These are phyloP conservation scores for Parasteatoda tepidariorum DNA, from an alignment of 1,140 invertebrate species.

Conservation along the genomic window DNA sequence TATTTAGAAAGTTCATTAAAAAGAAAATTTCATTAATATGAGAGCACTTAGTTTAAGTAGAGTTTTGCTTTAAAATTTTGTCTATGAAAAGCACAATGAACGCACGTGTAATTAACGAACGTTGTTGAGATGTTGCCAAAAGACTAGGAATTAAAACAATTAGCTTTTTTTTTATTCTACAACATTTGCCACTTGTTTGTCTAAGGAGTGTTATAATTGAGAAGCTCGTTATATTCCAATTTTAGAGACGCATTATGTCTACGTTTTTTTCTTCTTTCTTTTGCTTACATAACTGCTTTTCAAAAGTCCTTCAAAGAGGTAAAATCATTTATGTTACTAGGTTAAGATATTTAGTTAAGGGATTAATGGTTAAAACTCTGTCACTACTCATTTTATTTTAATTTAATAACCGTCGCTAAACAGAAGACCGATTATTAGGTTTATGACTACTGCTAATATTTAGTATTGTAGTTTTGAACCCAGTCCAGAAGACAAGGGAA, in stretches of 20 bases:
- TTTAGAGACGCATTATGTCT: not conserved
- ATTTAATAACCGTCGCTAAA: no score
- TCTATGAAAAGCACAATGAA: not conserved
- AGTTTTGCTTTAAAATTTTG: not conserved
- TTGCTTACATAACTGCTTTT: no score
- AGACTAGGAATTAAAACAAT: not conserved
- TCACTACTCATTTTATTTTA: no score
- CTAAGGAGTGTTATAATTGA: not conserved
- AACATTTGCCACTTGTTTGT: not conserved
- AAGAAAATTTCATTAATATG: slow-evolving; percentile 24
- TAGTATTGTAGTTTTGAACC: no score
- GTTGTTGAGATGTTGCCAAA: not conserved
- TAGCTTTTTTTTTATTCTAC: not conserved
- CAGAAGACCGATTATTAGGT: no score
- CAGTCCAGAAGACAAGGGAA: no score
- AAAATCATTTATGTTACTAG: no score
- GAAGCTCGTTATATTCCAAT: not conserved
- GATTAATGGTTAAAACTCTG: no score
- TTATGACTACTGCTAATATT: no score
- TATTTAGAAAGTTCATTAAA: slow-evolving; percentile 5
- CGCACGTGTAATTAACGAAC: not conserved
- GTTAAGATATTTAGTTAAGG: no score
- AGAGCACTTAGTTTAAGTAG: slow-evolving; percentile 28
- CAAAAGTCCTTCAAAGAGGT: no score
- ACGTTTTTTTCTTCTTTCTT: no score